These are phyloP conservation scores for Nymphalis c-album DNA, from an alignment of 2,888 invertebrate species.

Conservation along the genomic window DNA sequence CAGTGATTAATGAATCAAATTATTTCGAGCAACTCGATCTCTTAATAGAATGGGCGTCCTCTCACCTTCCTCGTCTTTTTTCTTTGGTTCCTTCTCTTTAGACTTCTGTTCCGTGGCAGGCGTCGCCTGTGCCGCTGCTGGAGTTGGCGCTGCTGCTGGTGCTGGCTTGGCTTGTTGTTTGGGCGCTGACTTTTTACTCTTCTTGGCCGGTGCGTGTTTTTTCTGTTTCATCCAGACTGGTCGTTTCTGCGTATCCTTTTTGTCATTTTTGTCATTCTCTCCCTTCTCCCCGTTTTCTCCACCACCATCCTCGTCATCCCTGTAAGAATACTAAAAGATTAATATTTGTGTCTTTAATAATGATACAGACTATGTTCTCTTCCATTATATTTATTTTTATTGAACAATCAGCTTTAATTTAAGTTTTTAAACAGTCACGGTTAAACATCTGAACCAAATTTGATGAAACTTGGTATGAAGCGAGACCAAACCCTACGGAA, in stretches of 20 bases:
- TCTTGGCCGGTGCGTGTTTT: constrained; percentile 80
- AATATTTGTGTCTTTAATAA: no score
- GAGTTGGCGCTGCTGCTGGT: constrained; percentile 42
- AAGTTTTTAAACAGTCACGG: no score
- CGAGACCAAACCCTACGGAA: no score
- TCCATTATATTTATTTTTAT: no score
- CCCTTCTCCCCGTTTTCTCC: constrained; percentile 66
- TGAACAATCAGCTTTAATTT: no score
- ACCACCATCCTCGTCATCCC: constrained; percentile 81
- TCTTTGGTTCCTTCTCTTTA: constrained; percentile 73
- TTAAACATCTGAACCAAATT: no score
- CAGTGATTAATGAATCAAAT: no score
- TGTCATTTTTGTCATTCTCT: constrained; percentile 70
- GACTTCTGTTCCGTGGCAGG: constrained; percentile 45
- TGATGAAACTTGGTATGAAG: no score
- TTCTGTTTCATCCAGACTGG: constrained; percentile 92
- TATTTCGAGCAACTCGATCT: no score
- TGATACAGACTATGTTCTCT: no score
- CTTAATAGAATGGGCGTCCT: neutral
- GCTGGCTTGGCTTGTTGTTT: constrained; percentile 56
- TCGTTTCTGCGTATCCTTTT: constrained; percentile 82
- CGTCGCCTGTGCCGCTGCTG: constrained; percentile 19
- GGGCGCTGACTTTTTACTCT: constrained; percentile 80
- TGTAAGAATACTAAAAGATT: constrained; percentile 38
- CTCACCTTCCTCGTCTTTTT: constrained; percentile 61